Conservation (phyloP, 2,113 vertebrate genomes). For the Myiopsitta monachus region DNA sequence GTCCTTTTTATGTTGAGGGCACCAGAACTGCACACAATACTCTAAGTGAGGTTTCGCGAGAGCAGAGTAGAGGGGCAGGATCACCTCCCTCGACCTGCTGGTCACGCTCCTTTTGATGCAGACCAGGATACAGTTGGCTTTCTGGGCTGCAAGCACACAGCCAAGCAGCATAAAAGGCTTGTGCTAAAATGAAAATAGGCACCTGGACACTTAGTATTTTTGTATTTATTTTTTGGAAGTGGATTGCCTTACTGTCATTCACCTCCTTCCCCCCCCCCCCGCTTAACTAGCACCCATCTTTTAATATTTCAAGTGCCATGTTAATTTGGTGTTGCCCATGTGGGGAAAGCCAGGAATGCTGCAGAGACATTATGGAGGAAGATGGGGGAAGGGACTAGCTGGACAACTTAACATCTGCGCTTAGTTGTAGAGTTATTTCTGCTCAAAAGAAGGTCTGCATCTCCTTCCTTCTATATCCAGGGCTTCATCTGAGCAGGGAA, state of each 20-base stretch:
- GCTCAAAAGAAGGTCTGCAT: neutral
- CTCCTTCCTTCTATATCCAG: neutral
- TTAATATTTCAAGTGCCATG: neutral
- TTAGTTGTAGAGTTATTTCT: neutral
- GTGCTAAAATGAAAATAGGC: neutral
- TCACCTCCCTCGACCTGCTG: too few relatives aligned
- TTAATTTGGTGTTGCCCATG: neutral
- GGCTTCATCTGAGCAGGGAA: neutral
- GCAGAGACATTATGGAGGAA: neutral
- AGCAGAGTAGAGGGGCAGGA: too few relatives aligned
- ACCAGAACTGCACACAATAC: too few relatives aligned
- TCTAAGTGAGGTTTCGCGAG: too few relatives aligned
- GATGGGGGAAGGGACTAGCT: neutral
- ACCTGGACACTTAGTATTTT: neutral
- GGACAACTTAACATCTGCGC: neutral
- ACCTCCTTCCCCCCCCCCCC: neutral
- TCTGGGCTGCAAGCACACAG: too few relatives aligned
- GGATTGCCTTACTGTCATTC: neutral
- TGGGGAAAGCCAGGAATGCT: rapidly evolving
- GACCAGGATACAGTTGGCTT: too few relatives aligned
- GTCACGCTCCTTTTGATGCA: too few relatives aligned
- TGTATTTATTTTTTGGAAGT: neutral
- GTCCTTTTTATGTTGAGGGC: too few relatives aligned
- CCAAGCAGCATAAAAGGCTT: neutral
- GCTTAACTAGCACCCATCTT: neutral